A percentile compares a stretch with the other conserved stretches of the same genome.
Evolutionary conservation across 2,888 invertebrate species (phyloP).

Genomic region (Odontocolon sp.): DNA sequence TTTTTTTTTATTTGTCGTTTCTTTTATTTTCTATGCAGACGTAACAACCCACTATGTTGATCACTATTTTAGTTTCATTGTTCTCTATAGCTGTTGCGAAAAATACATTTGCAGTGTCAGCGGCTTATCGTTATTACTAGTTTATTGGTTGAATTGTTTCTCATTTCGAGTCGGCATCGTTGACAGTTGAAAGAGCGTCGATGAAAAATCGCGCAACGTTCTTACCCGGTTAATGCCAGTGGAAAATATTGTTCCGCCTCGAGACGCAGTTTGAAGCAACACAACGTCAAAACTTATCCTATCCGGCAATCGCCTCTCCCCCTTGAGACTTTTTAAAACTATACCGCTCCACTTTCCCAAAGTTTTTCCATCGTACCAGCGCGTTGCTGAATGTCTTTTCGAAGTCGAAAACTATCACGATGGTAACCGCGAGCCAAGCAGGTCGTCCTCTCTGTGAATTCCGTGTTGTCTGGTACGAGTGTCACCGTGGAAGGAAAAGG

Average conservation of each 20-base stretch:
- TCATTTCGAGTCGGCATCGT: too few species aligned
- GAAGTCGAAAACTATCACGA: constrained; percentile 18
- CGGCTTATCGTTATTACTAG: too few species aligned
- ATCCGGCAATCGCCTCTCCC: constrained; percentile 17
- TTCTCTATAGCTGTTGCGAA: too few species aligned
- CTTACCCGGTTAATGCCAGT: too few species aligned
- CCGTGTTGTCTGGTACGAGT: background rate
- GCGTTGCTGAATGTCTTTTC: constrained; percentile 19
- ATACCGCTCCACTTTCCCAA: constrained; percentile 46
- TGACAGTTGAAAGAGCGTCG: background rate
- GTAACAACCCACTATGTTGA: background rate
- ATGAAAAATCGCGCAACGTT: constrained; percentile 14
- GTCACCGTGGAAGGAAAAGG: background rate
- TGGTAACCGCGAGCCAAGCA: background rate
- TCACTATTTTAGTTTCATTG: background rate
- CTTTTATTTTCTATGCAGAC: background rate
- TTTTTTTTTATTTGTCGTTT: background rate
- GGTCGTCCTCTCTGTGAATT: background rate
- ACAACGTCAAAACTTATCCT: constrained; percentile 19
- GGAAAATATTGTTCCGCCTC: constrained; percentile 27
- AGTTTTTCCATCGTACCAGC: constrained; percentile 43
- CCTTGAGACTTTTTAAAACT: constrained; percentile 29
- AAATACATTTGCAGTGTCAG: too few species aligned
- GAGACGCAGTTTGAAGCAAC: constrained; percentile 16
- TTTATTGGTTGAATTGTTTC: too few species aligned